These are phyloP conservation scores for Sycon ciliatum DNA, from an alignment of 37 sponge, comb jelly and placozoan species.

Conservation along the genomic window DNA sequence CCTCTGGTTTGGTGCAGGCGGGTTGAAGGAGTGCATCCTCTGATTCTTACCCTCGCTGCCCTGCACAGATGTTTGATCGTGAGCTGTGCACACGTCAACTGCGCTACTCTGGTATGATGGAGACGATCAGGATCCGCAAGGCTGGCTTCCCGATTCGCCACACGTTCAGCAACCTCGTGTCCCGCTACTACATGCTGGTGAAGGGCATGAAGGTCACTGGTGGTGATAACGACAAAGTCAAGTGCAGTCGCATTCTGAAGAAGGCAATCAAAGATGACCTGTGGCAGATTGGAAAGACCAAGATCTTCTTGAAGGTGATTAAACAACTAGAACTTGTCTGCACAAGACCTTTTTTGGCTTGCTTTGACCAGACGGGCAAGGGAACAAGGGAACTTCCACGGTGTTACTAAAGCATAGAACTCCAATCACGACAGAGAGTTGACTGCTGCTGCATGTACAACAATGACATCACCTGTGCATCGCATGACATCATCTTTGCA, in stretches of 20 bases:
- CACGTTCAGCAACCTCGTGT: slow-evolving; percentile 69
- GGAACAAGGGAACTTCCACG: too few species aligned
- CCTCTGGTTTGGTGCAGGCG: too few species aligned
- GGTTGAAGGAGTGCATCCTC: too few species aligned
- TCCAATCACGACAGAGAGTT: too few species aligned
- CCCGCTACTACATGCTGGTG: slow-evolving; percentile 64
- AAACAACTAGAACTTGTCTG: too few species aligned
- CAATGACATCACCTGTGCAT: too few species aligned
- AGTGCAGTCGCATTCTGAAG: slow-evolving; percentile 39
- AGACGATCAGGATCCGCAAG: slow-evolving; percentile 79
- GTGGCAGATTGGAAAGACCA: slow-evolving; percentile 82
- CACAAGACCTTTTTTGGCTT: too few species aligned
- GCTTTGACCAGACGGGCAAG: too few species aligned
- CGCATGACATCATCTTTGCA: too few species aligned
- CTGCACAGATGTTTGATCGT: slow-evolving; percentile 46
- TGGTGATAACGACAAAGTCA: slow-evolving; percentile 36
- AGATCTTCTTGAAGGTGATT: slow-evolving; percentile 70
- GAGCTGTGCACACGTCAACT: slow-evolving; percentile 79
- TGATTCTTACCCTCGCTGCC: too few species aligned
- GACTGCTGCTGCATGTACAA: too few species aligned
- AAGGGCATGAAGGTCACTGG: slow-evolving; percentile 44
- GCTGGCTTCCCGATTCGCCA: slow-evolving; percentile 91
- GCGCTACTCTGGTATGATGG: slow-evolving; percentile 91
- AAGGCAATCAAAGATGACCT: slow-evolving; percentile 33
- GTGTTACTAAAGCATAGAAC: too few species aligned